Evolutionary conservation across 2,113 vertebrate species (phyloP).

Genomic region (Hippocampus zosterae): DNA sequence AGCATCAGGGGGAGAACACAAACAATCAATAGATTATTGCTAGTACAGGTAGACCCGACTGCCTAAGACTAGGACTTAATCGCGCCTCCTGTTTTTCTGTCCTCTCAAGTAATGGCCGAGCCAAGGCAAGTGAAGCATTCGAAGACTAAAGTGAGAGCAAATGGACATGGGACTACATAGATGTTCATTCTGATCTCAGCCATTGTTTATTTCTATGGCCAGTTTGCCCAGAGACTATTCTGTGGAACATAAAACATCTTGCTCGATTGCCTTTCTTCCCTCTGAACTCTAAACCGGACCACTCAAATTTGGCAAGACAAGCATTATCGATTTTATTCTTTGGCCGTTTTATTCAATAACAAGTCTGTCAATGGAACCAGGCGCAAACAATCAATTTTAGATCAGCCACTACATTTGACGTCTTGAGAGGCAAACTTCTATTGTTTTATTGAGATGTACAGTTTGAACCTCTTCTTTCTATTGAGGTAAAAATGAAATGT

Average conservation of each 20-base stretch:
- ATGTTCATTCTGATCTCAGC: slow-evolving; percentile 66
- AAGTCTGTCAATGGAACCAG: background rate
- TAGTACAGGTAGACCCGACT: slow-evolving; percentile 46
- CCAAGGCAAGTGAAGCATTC: slow-evolving; percentile 53
- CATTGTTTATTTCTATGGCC: slow-evolving; percentile 62
- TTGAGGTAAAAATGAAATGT: background rate
- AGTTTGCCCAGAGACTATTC: slow-evolving; percentile 59
- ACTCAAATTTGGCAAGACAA: slow-evolving; percentile 34
- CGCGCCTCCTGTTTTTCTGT: slow-evolving; percentile 60
- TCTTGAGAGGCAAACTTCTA: background rate
- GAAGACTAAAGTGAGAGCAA: slow-evolving; percentile 61
- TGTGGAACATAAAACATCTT: slow-evolving; percentile 54
- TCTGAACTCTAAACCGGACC: slow-evolving; percentile 27
- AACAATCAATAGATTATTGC: slow-evolving; percentile 68
- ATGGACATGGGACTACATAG: slow-evolving; percentile 68
- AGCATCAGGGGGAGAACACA: slow-evolving; percentile 56
- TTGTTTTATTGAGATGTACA: background rate
- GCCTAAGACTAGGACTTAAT: slow-evolving; percentile 48
- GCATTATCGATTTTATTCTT: slow-evolving; percentile 24
- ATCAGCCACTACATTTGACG: background rate
- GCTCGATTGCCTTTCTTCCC: slow-evolving; percentile 54
- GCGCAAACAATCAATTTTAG: background rate
- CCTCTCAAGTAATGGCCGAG: slow-evolving; percentile 67
- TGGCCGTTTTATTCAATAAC: slow-evolving; percentile 34
- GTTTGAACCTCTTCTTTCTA: background rate